Conservation (phyloP, 2,113 vertebrate species). For the Chaetodon trifascialis region DNA sequence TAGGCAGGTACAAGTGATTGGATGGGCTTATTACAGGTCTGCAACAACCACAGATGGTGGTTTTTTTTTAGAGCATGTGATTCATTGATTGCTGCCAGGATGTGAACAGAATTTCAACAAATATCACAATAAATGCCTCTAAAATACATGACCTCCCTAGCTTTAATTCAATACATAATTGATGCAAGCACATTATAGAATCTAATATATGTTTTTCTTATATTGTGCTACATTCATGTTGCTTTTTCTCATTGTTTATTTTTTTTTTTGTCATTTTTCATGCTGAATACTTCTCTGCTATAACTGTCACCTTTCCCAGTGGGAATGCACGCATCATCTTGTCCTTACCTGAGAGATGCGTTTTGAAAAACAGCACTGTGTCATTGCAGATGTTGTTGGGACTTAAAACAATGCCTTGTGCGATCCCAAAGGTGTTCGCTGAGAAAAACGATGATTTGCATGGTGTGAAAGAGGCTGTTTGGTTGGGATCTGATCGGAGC, state of each 20-base stretch:
- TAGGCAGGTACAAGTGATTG: too few species aligned
- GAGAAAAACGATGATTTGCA: background rate
- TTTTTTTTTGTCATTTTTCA: background rate
- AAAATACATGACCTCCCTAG: too few species aligned
- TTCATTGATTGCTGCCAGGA: too few species aligned
- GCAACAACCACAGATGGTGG: too few species aligned
- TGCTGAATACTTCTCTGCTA: background rate
- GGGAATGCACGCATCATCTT: background rate
- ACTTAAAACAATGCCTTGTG: slow-evolving; percentile 2
- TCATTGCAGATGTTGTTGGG: background rate
- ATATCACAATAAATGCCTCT: too few species aligned
- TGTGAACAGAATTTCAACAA: too few species aligned
- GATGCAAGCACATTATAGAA: background rate
- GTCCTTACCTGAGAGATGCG: background rate
- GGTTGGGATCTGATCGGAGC: slow-evolving; percentile 11
- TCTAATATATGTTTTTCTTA: background rate
- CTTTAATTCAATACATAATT: background rate
- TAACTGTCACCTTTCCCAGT: background rate
- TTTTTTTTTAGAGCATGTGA: too few species aligned
- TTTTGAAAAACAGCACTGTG: background rate
- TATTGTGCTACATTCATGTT: background rate
- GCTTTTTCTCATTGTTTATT: background rate
- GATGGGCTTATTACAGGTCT: too few species aligned
- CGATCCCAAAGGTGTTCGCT: background rate
- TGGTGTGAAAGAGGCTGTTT: slow-evolving; percentile 24